These are phyloP conservation scores for Coremacera marginata DNA, from an alignment of 2,888 invertebrate genomes.

Conservation along the genomic window DNA sequence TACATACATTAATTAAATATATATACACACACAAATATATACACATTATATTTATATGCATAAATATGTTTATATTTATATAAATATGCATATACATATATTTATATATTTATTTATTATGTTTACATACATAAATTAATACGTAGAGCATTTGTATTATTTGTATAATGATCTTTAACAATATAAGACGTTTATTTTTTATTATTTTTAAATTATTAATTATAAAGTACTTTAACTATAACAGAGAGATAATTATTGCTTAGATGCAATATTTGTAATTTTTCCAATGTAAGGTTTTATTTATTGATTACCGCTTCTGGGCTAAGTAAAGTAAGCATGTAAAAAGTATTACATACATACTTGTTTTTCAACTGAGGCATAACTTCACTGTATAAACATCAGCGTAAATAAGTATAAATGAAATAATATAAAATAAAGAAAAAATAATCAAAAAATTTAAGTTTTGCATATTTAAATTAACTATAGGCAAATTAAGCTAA, in stretches of 20 bases:
- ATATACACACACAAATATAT: constrained; percentile 34
- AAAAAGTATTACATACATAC: constrained; percentile 17
- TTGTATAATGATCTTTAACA: constrained; percentile 57
- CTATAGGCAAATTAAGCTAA: background rate
- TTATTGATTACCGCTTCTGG: constrained; percentile 35
- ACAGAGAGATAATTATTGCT: constrained; percentile 27
- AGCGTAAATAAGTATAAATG: constrained; percentile 34
- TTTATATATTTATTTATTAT: constrained; percentile 42
- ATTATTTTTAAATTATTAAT: constrained; percentile 44
- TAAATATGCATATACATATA: constrained; percentile 29
- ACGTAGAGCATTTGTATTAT: constrained; percentile 63
- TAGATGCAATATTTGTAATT: constrained; percentile 33
- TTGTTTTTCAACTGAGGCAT: constrained; percentile 27
- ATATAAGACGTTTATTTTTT: constrained; percentile 37
- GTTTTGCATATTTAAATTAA: background rate
- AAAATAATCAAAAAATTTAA: constrained; percentile 16
- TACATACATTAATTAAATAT: constrained; percentile 25
- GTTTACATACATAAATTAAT: constrained; percentile 37
- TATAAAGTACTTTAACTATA: constrained; percentile 20
- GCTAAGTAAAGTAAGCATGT: constrained; percentile 27
- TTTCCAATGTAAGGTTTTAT: constrained; percentile 35
- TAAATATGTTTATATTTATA: constrained; percentile 29
- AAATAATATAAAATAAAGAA: constrained; percentile 25
- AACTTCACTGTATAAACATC: constrained; percentile 35
- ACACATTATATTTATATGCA: constrained; percentile 23